Percentiles rank a stretch among this genome's conserved stretches.
Conservation (phyloP, 2,888 invertebrate species). For the Dexiosoma caninum region DNA sequence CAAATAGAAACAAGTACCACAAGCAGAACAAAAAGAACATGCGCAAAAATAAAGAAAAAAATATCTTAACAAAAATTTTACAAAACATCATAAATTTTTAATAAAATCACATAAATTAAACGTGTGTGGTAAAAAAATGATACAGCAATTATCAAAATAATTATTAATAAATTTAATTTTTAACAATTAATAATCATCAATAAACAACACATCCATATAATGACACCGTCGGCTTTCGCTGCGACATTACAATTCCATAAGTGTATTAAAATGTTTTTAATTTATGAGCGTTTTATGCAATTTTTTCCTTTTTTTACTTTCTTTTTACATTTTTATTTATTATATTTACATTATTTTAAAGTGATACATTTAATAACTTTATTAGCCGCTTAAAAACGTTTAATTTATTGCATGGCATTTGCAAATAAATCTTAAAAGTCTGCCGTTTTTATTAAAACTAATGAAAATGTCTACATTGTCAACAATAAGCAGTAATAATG, state of each 20-base stretch:
- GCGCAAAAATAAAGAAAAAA: conserved; percentile 48
- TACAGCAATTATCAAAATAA: neutral
- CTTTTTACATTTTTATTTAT: neutral
- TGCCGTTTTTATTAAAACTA: conserved; percentile 68
- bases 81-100: neutral
- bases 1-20: conserved; percentile 27
- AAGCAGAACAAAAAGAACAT: conserved; percentile 39
- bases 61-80: neutral
- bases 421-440: conserved; percentile 55
- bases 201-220: neutral
- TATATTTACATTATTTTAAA: neutral
- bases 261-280: neutral
- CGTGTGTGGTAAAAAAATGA: conserved; percentile 12
- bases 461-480: conserved; percentile 41
- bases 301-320: neutral
- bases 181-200: neutral
- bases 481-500: conserved; percentile 26
- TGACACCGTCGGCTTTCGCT: neutral
- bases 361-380: conserved; percentile 1
- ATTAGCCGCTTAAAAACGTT: neutral
- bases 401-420: conserved; percentile 13
- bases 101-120: conserved; percentile 1
- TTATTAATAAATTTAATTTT: too few species aligned
- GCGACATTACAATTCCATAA: conserved; percentile 1
- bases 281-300: neutral